Conservation (phyloP, 2,113 vertebrate genomes). For the Sorex fumeus region DNA sequence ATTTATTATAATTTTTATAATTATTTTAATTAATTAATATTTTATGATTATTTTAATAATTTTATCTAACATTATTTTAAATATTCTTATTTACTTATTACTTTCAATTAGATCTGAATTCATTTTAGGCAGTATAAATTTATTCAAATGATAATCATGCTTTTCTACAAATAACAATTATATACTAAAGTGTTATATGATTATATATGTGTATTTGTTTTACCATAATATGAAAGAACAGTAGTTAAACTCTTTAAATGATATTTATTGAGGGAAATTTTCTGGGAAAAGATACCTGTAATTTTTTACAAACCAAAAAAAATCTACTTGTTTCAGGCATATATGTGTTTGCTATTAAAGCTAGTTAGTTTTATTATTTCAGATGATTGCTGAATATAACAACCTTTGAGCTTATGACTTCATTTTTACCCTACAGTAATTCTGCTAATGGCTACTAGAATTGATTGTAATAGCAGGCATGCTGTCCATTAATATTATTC, state of each 20-base stretch:
- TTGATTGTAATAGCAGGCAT: constrained; percentile 85
- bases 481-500: constrained; percentile 74
- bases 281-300: constrained; percentile 27
- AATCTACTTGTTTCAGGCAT: constrained; percentile 49
- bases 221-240: constrained; percentile 64
- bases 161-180: constrained; percentile 73
- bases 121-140: constrained; percentile 51
- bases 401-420: constrained; percentile 83
- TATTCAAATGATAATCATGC: constrained; percentile 76
- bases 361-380: constrained; percentile 75
- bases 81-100: constrained; percentile 58
- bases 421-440: constrained; percentile 80
- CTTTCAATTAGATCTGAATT: constrained; percentile 70
- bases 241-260: constrained; percentile 78
- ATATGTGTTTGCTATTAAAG: constrained; percentile 73
- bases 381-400: constrained; percentile 69
- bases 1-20: too few relatives aligned
- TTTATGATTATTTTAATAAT: too few relatives aligned
- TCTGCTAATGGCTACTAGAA: constrained; percentile 85
- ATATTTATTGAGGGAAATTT: constrained; percentile 70
- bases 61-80: constrained; percentile 53
- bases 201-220: constrained; percentile 53
- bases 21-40: too few relatives aligned
- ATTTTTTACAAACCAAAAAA: constrained; percentile 60
- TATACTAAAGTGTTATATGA: constrained; percentile 66